Conservation (phyloP, 2,888 invertebrate genomes). For the Tipula helvola region DNA sequence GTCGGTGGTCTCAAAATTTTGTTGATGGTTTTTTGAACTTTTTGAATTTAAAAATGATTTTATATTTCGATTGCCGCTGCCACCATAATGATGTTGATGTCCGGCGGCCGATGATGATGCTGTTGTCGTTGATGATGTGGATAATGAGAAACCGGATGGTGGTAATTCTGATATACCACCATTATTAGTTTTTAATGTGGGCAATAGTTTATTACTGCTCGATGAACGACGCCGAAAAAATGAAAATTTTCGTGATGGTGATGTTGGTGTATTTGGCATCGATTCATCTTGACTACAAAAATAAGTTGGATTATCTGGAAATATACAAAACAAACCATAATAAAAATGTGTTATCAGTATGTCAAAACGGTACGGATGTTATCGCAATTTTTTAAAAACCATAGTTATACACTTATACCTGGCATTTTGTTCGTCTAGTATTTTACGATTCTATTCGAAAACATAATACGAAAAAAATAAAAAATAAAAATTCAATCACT, state of each 20-base stretch:
- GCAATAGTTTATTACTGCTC: not conserved
- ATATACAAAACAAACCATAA: not conserved
- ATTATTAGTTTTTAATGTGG: not conserved
- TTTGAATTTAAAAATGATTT: not conserved
- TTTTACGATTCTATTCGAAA: not conserved
- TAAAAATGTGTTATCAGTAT: not conserved
- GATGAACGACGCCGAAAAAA: conserved; percentile 6
- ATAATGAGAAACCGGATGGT: not conserved
- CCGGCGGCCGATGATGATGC: not conserved
- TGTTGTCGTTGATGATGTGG: not conserved
- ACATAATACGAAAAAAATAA: not conserved
- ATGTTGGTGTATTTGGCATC: conserved; percentile 31
- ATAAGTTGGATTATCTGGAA: conserved; percentile 35
- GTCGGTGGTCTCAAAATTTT: not conserved
- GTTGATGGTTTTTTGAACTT: not conserved
- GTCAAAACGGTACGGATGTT: not conserved
- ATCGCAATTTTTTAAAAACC: not conserved
- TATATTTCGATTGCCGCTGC: not conserved
- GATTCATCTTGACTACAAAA: conserved; percentile 33
- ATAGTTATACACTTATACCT: not conserved
- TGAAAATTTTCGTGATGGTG: conserved; percentile 17
- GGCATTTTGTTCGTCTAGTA: not conserved
- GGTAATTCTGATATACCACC: not conserved
- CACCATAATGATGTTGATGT: not conserved
- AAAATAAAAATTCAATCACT: not conserved